Conservation (phyloP, 2,113 vertebrate genomes). For the Hystrix brachyura region DNA sequence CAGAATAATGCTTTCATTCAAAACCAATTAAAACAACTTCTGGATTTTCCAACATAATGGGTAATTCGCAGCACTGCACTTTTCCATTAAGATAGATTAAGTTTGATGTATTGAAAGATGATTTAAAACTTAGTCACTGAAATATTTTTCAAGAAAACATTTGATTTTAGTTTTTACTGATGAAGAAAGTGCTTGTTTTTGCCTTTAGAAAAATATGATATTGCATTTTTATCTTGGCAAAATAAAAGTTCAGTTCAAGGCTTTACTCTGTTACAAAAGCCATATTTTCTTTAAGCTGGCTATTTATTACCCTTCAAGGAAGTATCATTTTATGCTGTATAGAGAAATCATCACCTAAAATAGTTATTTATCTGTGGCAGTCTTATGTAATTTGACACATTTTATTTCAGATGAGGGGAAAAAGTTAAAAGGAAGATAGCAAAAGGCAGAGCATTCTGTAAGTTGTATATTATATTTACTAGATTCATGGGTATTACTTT, state of each 20-base stretch:
- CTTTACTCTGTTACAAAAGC: slow-evolving; percentile 31
- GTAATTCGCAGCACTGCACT: slow-evolving; percentile 67
- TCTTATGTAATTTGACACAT: slow-evolving; percentile 3
- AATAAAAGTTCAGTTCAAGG: slow-evolving; percentile 27
- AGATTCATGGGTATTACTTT: not conserved
- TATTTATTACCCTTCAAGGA: not conserved
- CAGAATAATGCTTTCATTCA: slow-evolving; percentile 83
- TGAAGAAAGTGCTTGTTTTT: slow-evolving; percentile 27
- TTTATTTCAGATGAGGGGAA: not conserved
- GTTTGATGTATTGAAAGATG: slow-evolving; percentile 71
- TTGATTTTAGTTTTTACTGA: slow-evolving; percentile 54
- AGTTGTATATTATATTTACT: not conserved
- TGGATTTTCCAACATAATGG: slow-evolving; percentile 75
- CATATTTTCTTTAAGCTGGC: slow-evolving; percentile 5
- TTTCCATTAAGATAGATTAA: slow-evolving; percentile 58
- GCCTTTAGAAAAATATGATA: not conserved
- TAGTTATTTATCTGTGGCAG: not conserved
- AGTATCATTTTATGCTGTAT: not conserved
- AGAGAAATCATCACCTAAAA: not conserved
- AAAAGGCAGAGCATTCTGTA: not conserved
- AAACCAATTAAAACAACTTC: slow-evolving; percentile 83
- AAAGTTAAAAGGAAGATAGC: not conserved
- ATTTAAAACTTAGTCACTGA: slow-evolving; percentile 74
- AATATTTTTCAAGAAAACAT: slow-evolving; percentile 68
- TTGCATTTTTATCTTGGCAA: not conserved